Evolutionary conservation across 2,113 vertebrate species (phyloP).

Genomic region (Nerophis ophidion): DNA sequence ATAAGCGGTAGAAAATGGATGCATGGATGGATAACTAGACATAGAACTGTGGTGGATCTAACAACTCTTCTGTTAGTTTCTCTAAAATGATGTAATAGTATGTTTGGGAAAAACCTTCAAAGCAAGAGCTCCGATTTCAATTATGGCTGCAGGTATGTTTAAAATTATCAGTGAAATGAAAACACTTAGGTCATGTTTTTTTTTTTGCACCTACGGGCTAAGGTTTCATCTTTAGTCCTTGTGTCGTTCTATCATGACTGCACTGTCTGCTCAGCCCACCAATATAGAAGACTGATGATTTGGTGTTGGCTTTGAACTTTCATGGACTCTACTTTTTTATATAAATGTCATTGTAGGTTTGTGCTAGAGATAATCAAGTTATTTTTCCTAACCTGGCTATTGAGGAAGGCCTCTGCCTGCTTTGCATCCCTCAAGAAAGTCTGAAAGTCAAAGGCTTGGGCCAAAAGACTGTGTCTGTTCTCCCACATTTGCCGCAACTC

Average conservation of each 20-base stretch:
- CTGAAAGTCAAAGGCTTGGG: constrained; percentile 86
- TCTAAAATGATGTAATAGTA: background rate
- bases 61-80: background rate
- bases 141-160: too few relatives aligned
- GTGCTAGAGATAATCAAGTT: background rate
- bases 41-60: background rate
- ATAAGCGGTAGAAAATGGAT: too few relatives aligned
- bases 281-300: background rate
- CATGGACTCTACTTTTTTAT: background rate
- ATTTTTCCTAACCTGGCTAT: constrained; percentile 79
- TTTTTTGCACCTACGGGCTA: too few relatives aligned
- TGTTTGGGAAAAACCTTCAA: too few relatives aligned
- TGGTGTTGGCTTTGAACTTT: background rate
- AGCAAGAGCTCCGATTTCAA: too few relatives aligned
- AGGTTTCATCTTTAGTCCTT: background rate
- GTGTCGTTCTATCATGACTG: background rate
- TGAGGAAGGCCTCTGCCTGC: constrained; percentile 88
- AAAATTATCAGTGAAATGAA: too few relatives aligned
- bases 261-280: background rate
- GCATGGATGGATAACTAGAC: too few relatives aligned
- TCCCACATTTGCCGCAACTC: constrained; percentile 92
- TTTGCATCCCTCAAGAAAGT: constrained; percentile 86
- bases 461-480: constrained; percentile 82
- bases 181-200: too few relatives aligned
- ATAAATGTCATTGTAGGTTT: background rate